Conservation (phyloP, 2,797 vertebrate genomes). For the Perodicticus potto region DNA sequence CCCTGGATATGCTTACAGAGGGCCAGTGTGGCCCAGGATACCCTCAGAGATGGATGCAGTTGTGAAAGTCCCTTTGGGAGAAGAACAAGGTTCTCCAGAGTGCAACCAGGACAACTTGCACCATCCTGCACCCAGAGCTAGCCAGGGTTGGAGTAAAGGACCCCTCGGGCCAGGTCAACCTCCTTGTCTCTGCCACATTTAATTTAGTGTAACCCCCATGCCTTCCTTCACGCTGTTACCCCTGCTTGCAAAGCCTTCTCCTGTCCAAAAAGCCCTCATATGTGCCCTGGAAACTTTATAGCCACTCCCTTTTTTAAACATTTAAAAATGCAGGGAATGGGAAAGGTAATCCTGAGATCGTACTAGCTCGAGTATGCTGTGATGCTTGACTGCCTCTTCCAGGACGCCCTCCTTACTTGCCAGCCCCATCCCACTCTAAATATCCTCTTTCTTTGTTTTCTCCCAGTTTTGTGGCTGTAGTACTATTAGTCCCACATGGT, state of each 20-base stretch:
- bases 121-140: background rate
- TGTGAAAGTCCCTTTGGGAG: background rate
- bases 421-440: background rate
- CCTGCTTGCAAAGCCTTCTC: background rate
- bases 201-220: background rate
- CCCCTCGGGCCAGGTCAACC: background rate
- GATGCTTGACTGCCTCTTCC: background rate
- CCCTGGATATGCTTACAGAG: background rate
- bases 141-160: background rate
- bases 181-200: background rate
- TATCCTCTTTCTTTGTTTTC: background rate
- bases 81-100: background rate
- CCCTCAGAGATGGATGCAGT: background rate
- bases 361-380: background rate
- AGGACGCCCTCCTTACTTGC: conserved; percentile 39
- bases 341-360: background rate
- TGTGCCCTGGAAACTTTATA: background rate
- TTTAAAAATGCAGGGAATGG: background rate
- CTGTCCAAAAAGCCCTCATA: background rate
- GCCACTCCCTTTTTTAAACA: background rate
- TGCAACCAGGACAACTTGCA: background rate
- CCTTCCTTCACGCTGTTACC: background rate
- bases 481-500: background rate
- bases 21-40: background rate
- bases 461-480: background rate